Base-by-base conservation (phyloP, 2,888 invertebrate species). In the Tupiocoris notatus region DNA sequence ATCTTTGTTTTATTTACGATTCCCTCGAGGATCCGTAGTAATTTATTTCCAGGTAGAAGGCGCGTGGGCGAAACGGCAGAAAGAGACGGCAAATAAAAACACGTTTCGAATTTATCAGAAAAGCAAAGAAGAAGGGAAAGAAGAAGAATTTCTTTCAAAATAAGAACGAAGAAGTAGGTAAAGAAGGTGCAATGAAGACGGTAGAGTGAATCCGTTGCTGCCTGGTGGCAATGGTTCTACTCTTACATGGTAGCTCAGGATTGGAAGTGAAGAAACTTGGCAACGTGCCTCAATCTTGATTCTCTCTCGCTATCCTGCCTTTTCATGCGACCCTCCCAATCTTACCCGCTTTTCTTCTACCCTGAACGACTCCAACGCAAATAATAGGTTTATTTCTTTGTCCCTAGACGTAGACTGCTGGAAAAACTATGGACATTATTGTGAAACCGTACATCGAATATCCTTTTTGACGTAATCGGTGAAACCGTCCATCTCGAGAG, bases 1-100 rank as follows among this genome's bases (percentile, higher is more conserved):
- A 73, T 73, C 73, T 73, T 73, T 63, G 73, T 63, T 63, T 73
- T 73, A 63, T 73, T 73, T 73, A 73, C 73, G 73, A 54, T 61
- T 73, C 73, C 63, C 73, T 17, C 39, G 23, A 62, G 73, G 63
- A 54, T 62, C 62, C 54, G 58, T n/a, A 21, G 73, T 73, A 73
- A 73, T 73, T 73, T 73, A 73, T 73, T 62, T 73, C 63, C 62
- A 73, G 73, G 73, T 73, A 62, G n/a, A n/a, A n/a, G 39, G 61
- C 39, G 62, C 1, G 61, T 23, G 39, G 63, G 20, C 3, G 6
- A 7, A 17, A 39, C 16, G 59, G 20, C 3, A 6, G n/a, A 17
- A 39, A 17, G 59, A 12, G 25, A n/a, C 20, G 73, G 73, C 25
- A 62, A 73, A 73, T 73, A 73, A 73, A 73, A 73, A 61, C 73